Evolutionary conservation across 1,140 invertebrate genomes (phyloP), one percentile per base, ranked within the genome.

Genomic region (Asbolus verrucosus): DNA sequence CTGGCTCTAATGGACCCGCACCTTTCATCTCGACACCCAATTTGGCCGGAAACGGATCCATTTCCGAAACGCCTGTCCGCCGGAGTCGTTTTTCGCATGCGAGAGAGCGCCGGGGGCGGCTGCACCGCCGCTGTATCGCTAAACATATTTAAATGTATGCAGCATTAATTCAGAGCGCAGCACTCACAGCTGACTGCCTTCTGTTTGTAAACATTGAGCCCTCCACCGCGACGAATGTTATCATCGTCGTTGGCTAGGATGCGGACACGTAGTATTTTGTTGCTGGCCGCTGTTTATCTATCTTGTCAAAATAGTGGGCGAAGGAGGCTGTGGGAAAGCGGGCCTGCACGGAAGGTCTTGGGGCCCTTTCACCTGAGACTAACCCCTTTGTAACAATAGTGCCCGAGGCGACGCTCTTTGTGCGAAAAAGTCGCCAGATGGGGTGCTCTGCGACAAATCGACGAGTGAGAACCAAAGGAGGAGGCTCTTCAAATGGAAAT

Each of bases 111-210:
- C 46, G 46, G 46, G 46, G 46, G 46, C 46, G 46, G 46, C 21
- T 54, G 46, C 46, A 27, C 3, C 46, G n/a, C 46, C 46, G 11
- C 46, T 66, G 65, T 65, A 71, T 65, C 62, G 63, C 66, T 77
- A 86, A 86, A 86, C 86, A 82, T 87, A 87, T 87, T 87, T 85
- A 87, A 87, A 87, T 87, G 82, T 87, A 86, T 87, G 85, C 85
- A 83, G 83, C 84, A 87, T 87, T 87, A 86, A 86, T 87, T 86
- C 85, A 85, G 84, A 76, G 81, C 84, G 85, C 85, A 83, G 76
- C 79, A 80, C 78, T 79, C 78, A 79, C 78, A 80, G 78, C 78
- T 80, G 78, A 80, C 78, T 80, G 77, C 71, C 70, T 76, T 75
- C 77, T 80, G 78, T 80, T 80, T 80, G 78, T 80, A 80, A 80